Evolutionary conservation across 2,888 invertebrate species (phyloP).

Genomic region (Cartodere bifasciata): DNA sequence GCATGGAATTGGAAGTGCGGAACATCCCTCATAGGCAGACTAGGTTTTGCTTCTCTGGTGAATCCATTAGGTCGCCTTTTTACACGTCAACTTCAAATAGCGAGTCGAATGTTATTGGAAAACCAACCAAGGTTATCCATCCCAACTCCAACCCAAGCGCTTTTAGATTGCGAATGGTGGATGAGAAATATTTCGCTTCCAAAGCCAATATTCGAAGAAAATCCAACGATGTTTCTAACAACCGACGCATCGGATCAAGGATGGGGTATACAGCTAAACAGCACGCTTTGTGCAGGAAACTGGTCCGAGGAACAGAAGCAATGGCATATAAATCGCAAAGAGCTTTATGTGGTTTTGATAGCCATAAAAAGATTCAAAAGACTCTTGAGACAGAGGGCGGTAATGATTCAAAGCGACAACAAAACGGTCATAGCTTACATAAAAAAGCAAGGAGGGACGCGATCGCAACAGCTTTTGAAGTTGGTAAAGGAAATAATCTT

Average conservation of each 20-base stretch:
- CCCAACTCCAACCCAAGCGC: constrained; percentile 2
- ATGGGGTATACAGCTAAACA: constrained; percentile 6
- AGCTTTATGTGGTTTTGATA: constrained; percentile 5
- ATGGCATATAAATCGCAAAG: constrained; percentile 9
- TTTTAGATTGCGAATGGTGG: constrained; percentile 12
- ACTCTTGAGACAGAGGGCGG: constrained; percentile 5
- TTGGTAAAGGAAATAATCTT: constrained; percentile 6
- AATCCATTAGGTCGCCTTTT: constrained; percentile 2
- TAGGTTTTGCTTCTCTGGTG: not conserved
- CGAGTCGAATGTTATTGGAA: not conserved
- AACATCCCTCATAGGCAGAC: not conserved
- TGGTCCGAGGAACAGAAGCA: not conserved
- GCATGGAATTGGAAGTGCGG: not conserved
- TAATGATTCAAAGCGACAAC: constrained; percentile 15
- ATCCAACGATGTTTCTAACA: constrained; percentile 13
- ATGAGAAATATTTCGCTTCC: constrained; percentile 7
- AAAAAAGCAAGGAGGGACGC: constrained; percentile 10
- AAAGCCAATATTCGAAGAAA: constrained; percentile 10
- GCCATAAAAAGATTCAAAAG: constrained; percentile 1
- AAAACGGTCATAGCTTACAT: constrained; percentile 11
- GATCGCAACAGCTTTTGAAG: constrained; percentile 5
- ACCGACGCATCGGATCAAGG: constrained; percentile 13
- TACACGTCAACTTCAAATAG: constrained; percentile 7
- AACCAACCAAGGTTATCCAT: not conserved
- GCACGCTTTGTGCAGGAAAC: not conserved